Percentiles rank a stretch among this genome's conserved stretches.
phyloP scores from a whole-genome alignment of 2,113 vertebrate genomes.

The Potamarius usumacintae region DNA sequence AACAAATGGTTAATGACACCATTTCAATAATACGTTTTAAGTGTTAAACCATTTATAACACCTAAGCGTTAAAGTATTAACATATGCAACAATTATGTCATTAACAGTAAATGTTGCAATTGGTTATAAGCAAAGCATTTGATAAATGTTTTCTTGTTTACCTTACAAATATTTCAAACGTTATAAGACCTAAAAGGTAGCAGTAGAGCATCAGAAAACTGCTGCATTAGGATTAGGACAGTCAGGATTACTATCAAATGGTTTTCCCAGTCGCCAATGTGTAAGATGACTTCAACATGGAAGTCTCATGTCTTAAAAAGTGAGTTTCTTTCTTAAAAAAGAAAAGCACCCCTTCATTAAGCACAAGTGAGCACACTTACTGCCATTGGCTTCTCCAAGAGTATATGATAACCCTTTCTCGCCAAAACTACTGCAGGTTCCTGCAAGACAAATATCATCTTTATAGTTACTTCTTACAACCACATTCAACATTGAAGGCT shows the following conservation, averaged over 20 bases:
- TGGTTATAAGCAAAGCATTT: no score
- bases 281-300: neutral
- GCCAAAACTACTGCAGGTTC: slow-evolving; percentile 81
- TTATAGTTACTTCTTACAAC: neutral
- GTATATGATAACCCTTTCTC: slow-evolving; percentile 77
- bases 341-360: neutral
- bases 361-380: slow-evolving; percentile 65
- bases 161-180: neutral
- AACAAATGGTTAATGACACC: neutral
- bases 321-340: neutral
- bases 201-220: neutral
- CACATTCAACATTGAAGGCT: no score
- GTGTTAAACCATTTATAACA: neutral
- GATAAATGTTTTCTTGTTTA: neutral
- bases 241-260: neutral
- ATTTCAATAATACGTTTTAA: neutral
- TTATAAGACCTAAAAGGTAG: neutral
- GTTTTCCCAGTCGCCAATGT: neutral
- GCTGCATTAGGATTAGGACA: neutral
- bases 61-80: neutral
- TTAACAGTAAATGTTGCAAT: neutral
- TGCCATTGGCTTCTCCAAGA: slow-evolving; percentile 85
- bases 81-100: neutral
- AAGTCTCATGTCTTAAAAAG: neutral
- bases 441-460: slow-evolving; percentile 58